Percentiles rank a stretch among this genome's conserved stretches.
phyloP scores from a whole-genome alignment of 2,797 vertebrate genomes.

The Uromys caudimaculatus region DNA sequence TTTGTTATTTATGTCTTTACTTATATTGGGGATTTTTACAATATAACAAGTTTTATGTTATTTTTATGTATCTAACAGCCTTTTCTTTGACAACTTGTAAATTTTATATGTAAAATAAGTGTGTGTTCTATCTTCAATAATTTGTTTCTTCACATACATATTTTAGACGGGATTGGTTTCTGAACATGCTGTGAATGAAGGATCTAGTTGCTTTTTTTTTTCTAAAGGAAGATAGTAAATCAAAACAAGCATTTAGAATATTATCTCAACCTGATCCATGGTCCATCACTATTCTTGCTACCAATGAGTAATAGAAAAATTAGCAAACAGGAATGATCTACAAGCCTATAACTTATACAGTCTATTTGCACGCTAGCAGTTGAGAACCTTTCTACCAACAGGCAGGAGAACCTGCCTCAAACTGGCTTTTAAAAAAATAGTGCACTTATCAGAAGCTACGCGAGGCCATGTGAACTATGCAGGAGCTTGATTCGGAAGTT shows the following conservation, averaged over 20 bases:
- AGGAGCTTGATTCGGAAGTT: neutral
- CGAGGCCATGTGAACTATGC: neutral
- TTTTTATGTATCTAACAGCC: neutral
- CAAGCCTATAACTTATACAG: neutral
- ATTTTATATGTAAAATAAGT: neutral
- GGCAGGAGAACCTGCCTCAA: neutral
- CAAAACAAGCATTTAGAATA: constrained; percentile 7
- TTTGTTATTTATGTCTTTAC: neutral
- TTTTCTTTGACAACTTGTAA: constrained; percentile 23
- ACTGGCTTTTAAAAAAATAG: neutral
- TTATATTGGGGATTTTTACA: neutral
- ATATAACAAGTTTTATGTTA: neutral
- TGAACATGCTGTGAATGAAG: neutral
- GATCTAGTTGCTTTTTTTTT: neutral
- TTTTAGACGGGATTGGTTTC: constrained; percentile 3
- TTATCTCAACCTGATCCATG: neutral
- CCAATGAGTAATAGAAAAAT: neutral
- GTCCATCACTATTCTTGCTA: neutral
- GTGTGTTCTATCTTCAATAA: neutral
- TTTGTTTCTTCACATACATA: neutral
- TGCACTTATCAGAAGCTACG: neutral
- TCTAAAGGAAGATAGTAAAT: neutral
- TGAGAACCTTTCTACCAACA: neutral
- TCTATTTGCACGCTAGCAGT: neutral
- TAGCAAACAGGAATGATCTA: neutral